Evolutionary conservation across 2,888 invertebrate species (phyloP).

Genomic region (Hydroisotoma schaefferi): DNA sequence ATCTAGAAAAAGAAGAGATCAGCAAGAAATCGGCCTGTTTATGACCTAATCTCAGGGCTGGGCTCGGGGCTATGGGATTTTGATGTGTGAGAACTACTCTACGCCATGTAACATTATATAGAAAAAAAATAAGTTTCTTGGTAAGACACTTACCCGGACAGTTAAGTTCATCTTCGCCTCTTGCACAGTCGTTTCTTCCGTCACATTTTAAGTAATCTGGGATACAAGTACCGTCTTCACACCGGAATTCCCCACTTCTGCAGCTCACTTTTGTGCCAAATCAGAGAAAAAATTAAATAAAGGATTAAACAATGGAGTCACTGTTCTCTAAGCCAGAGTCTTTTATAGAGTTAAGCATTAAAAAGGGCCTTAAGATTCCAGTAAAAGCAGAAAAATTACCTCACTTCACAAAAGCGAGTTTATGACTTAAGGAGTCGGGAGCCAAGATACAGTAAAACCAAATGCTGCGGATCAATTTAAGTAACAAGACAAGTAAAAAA

Average conservation of each 20-base stretch:
- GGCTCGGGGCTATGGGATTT: background rate
- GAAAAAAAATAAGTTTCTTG: no score
- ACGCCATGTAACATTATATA: no score
- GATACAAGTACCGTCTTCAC: slow-evolving; percentile 56
- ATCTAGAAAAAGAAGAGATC: no score
- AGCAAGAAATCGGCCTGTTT: background rate
- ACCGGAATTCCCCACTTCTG: slow-evolving; percentile 52
- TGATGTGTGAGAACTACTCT: slow-evolving; percentile 4
- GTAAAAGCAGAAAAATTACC: no score
- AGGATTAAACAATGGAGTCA: background rate
- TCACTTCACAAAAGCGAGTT: no score
- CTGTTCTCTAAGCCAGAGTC: no score
- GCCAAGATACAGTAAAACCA: no score
- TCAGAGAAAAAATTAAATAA: background rate
- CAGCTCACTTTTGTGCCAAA: slow-evolving; percentile 16
- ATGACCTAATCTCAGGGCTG: background rate
- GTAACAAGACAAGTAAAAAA: no score
- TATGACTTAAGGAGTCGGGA: no score
- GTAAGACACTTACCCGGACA: slow-evolving; percentile 38
- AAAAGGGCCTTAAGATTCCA: no score
- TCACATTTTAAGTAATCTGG: slow-evolving; percentile 50
- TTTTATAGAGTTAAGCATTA: no score
- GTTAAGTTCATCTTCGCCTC: slow-evolving; percentile 47
- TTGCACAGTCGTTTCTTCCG: slow-evolving; percentile 46
- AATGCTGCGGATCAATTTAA: no score